Evolutionary conservation across 2,888 invertebrate genomes (phyloP).

Genomic region (Perdita meconis): DNA sequence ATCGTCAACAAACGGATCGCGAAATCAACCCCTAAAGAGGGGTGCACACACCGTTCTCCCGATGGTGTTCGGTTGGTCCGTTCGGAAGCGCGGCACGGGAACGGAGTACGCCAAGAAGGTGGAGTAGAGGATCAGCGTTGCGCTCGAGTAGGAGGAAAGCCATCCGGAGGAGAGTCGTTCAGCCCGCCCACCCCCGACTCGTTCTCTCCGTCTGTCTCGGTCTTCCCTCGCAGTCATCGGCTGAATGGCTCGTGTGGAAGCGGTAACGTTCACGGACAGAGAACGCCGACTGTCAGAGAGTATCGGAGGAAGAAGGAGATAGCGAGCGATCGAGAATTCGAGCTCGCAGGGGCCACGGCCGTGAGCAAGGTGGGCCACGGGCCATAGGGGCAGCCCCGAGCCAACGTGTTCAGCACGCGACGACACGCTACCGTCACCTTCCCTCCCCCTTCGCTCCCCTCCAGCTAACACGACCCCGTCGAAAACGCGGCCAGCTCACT

Average conservation of each 20-base stretch:
- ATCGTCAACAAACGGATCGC: background rate
- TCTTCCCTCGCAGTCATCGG: constrained; percentile 29
- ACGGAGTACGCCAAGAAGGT: constrained; percentile 18
- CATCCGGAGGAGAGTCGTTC: constrained; percentile 45
- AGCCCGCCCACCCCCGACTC: constrained; percentile 60
- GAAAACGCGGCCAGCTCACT: constrained; percentile 12
- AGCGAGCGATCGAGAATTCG: constrained; percentile 19
- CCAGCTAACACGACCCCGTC: constrained; percentile 6
- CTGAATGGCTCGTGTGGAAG: constrained; percentile 45
- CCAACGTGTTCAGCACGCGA: constrained; percentile 71
- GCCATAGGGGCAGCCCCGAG: constrained; percentile 66
- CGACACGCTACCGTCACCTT: constrained; percentile 73
- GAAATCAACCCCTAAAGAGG: background rate
- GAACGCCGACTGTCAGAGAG: constrained; percentile 10
- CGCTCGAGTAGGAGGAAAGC: constrained; percentile 47
- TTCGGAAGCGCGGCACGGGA: background rate
- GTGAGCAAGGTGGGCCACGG: constrained; percentile 63
- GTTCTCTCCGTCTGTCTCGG: constrained; percentile 30
- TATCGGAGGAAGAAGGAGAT: background rate
- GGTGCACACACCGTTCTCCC: background rate
- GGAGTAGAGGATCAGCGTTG: constrained; percentile 44
- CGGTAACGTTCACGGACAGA: constrained; percentile 36
- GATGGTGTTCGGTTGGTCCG: too few species aligned
- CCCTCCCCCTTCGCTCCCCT: constrained; percentile 20
- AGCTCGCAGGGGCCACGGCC: constrained; percentile 53